Base-by-base conservation (phyloP, 2,113 vertebrate genomes). In the Lepus timidus region DNA sequence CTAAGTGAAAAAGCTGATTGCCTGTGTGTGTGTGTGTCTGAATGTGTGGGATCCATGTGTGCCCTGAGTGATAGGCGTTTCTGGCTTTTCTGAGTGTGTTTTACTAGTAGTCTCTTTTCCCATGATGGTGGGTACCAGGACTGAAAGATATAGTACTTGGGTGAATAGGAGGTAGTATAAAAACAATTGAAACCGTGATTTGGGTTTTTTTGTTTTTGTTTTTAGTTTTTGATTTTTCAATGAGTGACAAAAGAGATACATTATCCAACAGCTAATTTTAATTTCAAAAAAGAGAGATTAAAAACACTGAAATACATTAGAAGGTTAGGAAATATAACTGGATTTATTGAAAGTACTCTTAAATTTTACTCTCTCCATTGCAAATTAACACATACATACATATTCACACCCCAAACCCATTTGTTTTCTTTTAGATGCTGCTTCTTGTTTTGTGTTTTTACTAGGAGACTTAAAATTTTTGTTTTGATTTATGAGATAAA, bases 371-470 rank as follows among this genome's bases (percentile, higher is more conserved):
- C 64, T 95, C 12, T n/a, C 22, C 51, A 20, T 58, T 85, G 74
- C 51, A 71, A 67, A 71, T 95, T 73, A 14, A 49, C 31, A 67
- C 7, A 33, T 74, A 61, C 7, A 33, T 68, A 83, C 67, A 20
- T 6, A 22, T 22, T 49, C 61, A 8, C 49, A 36, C 9, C 22
- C 31, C 44, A 44, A 44, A 44, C 65, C 58, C 3, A 68, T 95
- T 88, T 44, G 78, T 84, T 95, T 91, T 70, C 87, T 83, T 94
- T 31, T 11, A 88, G 49, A 76, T 58, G 44, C 55, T 61, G 91
- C 62, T 96, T 93, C 90, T 92, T 92, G 81, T 61, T 96, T 93
- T 95, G 27, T 96, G 55, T 94, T 90, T 70, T 85, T 70, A 65
- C 61, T 64, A 65, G 67, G 23, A 22, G 10, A 64, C 74, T 80